A percentile compares a stretch with the other conserved stretches of the same genome.
These are phyloP conservation scores for Diphyllodes magnificus DNA, from an alignment of 2,113 vertebrate genomes.

Conservation along the genomic window DNA sequence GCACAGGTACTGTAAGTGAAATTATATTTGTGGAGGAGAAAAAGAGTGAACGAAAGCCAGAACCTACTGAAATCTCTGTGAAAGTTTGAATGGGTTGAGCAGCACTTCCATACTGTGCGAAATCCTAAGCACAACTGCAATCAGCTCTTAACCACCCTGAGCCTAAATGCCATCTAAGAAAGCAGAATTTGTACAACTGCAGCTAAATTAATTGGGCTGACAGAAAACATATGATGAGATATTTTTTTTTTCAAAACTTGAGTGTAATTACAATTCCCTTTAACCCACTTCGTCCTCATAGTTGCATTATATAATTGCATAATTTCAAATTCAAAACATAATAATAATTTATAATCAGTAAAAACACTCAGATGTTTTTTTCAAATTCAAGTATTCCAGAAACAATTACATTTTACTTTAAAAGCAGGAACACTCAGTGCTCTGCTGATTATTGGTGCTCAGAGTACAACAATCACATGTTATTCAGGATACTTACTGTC, in stretches of 20 bases:
- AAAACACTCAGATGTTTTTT: background rate
- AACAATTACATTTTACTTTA: conserved; percentile 30
- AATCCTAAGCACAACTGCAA: background rate
- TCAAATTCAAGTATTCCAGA: background rate
- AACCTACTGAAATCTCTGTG: background rate
- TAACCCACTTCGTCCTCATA: background rate
- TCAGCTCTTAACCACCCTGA: background rate
- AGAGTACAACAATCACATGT: conserved; percentile 33
- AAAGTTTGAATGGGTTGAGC: background rate
- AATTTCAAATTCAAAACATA: conserved; percentile 5
- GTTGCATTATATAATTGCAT: background rate
- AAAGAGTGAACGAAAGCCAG: background rate
- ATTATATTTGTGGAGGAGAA: background rate
- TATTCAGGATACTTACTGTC: conserved; percentile 41
- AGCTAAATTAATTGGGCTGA: background rate
- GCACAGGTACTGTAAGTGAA: background rate
- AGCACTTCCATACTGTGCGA: background rate
- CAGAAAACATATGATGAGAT: background rate
- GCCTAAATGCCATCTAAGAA: background rate
- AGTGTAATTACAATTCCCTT: background rate
- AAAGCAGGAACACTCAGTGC: background rate
- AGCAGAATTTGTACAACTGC: background rate
- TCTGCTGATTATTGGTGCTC: conserved; percentile 9
- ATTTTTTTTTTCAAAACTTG: background rate
- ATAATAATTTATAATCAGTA: background rate